Evolutionary conservation across 92 coral and sea anemone species (phyloP).

Genomic region (Umimayanthus chanpuru): DNA sequence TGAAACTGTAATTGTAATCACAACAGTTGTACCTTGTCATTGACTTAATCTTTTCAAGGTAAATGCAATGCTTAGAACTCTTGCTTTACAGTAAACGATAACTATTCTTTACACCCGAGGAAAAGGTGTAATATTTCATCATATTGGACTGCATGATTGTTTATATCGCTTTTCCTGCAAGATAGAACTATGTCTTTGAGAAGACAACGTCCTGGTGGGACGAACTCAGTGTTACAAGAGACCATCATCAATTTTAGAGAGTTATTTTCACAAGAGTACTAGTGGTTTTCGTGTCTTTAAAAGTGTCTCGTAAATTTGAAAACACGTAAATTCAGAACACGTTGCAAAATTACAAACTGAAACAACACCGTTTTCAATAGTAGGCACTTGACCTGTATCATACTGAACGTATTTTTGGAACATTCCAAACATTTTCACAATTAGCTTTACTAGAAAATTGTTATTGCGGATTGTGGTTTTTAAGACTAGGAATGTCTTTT

Average conservation of each 20-base stretch:
- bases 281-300: too few relatives aligned
- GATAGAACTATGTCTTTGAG: not conserved
- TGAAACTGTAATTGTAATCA: not conserved
- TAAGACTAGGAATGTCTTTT: not conserved
- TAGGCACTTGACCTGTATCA: not conserved
- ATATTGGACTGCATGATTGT: not conserved
- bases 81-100: not conserved
- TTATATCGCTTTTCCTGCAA: not conserved
- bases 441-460: not conserved
- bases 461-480: not conserved
- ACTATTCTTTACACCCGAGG: not conserved
- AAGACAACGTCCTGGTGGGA: not conserved
- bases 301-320: not conserved
- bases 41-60: not conserved
- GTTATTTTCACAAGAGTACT: not conserved
- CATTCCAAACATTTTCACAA: constrained; percentile 7
- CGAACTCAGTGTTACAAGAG: not conserved
- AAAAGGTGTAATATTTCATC: not conserved
- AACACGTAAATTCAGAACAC: not conserved
- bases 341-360: not conserved
- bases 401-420: not conserved
- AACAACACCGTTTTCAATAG: not conserved
- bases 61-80: not conserved
- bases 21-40: not conserved
- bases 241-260: not conserved